Conservation (phyloP, 2,888 invertebrate species). For the Harpagoxenus sublaevis region DNA sequence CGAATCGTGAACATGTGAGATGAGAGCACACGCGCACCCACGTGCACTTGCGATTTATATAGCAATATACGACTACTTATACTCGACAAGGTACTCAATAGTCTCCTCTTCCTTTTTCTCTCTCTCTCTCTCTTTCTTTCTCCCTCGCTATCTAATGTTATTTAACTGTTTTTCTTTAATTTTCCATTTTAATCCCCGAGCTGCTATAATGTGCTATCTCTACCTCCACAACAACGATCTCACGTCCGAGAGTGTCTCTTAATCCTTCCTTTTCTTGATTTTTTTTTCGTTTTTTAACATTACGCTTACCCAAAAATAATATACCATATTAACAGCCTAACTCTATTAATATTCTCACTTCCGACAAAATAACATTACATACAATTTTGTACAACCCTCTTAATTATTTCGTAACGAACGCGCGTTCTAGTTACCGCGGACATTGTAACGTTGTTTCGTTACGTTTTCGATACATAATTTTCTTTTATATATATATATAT, state of each 20-base stretch:
- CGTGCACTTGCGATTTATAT: constrained; percentile 76
- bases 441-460: constrained; percentile 29
- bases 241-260: constrained; percentile 71
- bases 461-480: constrained; percentile 42
- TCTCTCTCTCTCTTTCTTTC: constrained; percentile 39
- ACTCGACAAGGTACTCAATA: constrained; percentile 85
- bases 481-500: constrained; percentile 38
- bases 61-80: constrained; percentile 83
- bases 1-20: constrained; percentile 58
- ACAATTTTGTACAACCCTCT: constrained; percentile 81
- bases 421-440: constrained; percentile 45
- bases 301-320: constrained; percentile 82
- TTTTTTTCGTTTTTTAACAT: constrained; percentile 57
- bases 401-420: constrained; percentile 70
- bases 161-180: constrained; percentile 43
- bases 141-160: constrained; percentile 69
- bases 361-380: constrained; percentile 83
- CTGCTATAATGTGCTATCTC: constrained; percentile 81
- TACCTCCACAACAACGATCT: constrained; percentile 82
- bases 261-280: constrained; percentile 64
- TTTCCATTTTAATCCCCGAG: constrained; percentile 76
- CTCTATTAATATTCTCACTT: constrained; percentile 79
- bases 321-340: constrained; percentile 83
- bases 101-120: constrained; percentile 69
- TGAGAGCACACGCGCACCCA: constrained; percentile 62